Evolutionary conservation across 2,888 invertebrate genomes (phyloP), one percentile per base, ranked within the genome.

Genomic region (Norana najaformis): DNA sequence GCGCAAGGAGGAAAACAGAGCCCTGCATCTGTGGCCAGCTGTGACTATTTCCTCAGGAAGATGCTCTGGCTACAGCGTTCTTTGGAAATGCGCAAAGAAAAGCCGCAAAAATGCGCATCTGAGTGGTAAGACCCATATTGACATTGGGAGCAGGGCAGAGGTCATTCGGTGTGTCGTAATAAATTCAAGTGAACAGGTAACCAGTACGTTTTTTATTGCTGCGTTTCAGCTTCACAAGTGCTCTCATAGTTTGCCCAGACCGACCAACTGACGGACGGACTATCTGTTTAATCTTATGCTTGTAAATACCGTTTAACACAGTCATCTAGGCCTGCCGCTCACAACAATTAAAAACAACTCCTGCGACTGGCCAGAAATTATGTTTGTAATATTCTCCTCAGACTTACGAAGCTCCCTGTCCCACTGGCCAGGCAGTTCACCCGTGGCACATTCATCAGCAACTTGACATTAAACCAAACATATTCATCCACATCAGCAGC

Each of bases 101-200:
- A 69, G n/a, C 69, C 69, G n/a, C 69, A 69, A 69, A 69, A 69
- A 69, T 69, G 69, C 69, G n/a, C 69, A 69, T 30, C 69, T 69
- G 69, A 69, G 69, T 69, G 69, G 69, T n/a, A 69, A 69, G 69
- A n/a, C 69, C 69, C 69, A 69, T 69, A 69, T n/a, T 69, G 69
- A 69, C 30, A 69, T 69, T 69, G 69, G 69, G n/a, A 69, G 69
- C 69, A 69, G 69, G 69, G 69, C 69, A 69, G 69, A 69, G 69
- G 69, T 69, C 69, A n/a, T n/a, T 69, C 69, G 69, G 69, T 69
- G 69, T 69, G 69, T 69, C 69, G 69, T 8, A 69, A 69, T 69
- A 69, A 69, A 69, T n/a, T 69, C 69, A 69, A 69, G 69, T 69
- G 69, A 69, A 69, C 69, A 69, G 69, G 69, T 69, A 69, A 69